Evolutionary conservation across 2,113 vertebrate genomes (phyloP), one percentile per base, ranked within the genome.

Genomic region (Thomomys bottae): DNA sequence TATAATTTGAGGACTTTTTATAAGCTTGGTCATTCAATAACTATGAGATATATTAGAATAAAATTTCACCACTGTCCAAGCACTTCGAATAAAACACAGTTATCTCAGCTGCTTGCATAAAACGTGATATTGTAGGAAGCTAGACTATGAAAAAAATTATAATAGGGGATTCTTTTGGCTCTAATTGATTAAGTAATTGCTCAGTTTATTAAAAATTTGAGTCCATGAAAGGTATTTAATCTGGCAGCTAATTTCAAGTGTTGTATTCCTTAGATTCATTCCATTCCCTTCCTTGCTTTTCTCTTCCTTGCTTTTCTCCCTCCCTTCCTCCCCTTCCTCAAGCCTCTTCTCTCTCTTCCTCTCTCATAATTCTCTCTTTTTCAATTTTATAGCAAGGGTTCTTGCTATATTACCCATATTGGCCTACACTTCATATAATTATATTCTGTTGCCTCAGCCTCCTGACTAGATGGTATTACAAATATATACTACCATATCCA

Each of bases 211-310:
- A 54, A 54, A 54, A 54, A 82, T 57, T 84, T 76, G 64, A 85
- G 78, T 82, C n/a, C 28, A 72, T 24, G 30, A 28, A 79, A 72
- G 8, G 86, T 75, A 89, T 68, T 12, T 88, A 94, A 88, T 32
- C 15, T 54, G 70, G 57, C 15, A 64, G n/a, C 30, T 91, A 57
- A 93, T 82, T 91, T 85, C 75, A 93, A 63, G 34, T 80, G 80
- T 15, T 91, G 6, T n/a, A 78, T 78, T 92, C 42, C 12, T 89
- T 64, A 80, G 38, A 30, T 3, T 86, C 6, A 26, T 63, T 92
- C 75, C 57, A 32, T 78, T 66, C 76, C 23, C 26, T 34, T n/a
- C 28, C 40, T 32, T 36, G 1, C 28, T 6, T 76, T 8, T 38
- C 6, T 71, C 30, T 68, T 28, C 28, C 14, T 66, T 8, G 9